Percentiles rank a stretch among this genome's conserved stretches.
These are phyloP conservation scores for Glomeris maerens DNA, from an alignment of 1,140 invertebrate species.

Conservation along the genomic window DNA sequence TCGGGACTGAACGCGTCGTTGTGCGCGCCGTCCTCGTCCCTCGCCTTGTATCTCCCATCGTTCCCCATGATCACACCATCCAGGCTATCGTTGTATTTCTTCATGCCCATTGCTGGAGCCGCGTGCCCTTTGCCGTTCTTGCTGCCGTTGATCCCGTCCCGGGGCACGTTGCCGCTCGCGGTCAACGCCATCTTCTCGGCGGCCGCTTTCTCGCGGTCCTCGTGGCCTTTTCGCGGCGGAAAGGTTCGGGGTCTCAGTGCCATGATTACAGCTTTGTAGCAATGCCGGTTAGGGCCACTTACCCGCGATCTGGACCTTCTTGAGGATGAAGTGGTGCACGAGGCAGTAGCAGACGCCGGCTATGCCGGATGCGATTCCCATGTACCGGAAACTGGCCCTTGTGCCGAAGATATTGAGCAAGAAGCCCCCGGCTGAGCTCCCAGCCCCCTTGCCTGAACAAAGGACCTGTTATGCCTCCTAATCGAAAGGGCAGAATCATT, in stretches of 20 bases:
- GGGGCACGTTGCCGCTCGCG: not conserved
- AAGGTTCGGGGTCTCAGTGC: too few relatives aligned
- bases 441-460: constrained; percentile 48
- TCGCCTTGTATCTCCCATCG: not conserved
- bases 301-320: too few relatives aligned
- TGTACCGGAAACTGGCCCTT: constrained; percentile 55
- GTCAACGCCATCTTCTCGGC: too few relatives aligned
- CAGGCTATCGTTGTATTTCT: too few relatives aligned
- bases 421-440: constrained; percentile 62
- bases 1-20: not conserved
- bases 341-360: constrained; percentile 51
- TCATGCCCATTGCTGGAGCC: too few relatives aligned
- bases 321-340: constrained; percentile 53
- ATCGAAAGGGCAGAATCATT: not conserved
- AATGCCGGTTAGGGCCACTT: too few relatives aligned
- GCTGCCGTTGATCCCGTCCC: constrained; percentile 2
- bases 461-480: not conserved
- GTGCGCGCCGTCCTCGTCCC: not conserved
- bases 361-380: constrained; percentile 51
- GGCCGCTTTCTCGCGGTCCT: too few relatives aligned
- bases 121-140: not conserved
- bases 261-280: too few relatives aligned
- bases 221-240: too few relatives aligned
- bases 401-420: constrained; percentile 55
- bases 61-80: not conserved